Evolutionary conservation across 2,113 vertebrate species (phyloP).

Genomic region (Oryctolagus cuniculus): DNA sequence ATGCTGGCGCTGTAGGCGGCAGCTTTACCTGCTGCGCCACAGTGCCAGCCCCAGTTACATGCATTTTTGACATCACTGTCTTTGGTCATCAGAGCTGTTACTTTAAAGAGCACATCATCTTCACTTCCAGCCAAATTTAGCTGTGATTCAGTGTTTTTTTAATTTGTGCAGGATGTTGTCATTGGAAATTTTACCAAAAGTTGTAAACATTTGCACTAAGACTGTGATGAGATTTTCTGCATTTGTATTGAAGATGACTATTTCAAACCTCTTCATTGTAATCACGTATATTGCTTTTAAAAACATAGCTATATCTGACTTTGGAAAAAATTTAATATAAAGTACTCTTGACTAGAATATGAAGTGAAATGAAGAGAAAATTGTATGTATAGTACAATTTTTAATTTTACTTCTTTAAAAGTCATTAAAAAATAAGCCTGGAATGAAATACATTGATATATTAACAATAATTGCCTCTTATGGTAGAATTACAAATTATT

Average conservation of each 20-base stretch:
- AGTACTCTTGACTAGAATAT: slow-evolving; percentile 44
- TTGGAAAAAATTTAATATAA: slow-evolving; percentile 47
- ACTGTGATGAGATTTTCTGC: background rate
- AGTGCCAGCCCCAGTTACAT: too few relatives aligned
- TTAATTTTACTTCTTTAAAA: slow-evolving; percentile 17
- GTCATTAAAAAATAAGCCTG: slow-evolving; percentile 2
- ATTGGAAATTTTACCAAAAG: slow-evolving; percentile 48
- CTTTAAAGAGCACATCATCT: background rate
- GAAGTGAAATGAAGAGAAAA: slow-evolving; percentile 52
- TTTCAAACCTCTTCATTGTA: slow-evolving; percentile 3
- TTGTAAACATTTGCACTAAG: background rate
- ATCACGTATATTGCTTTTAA: background rate
- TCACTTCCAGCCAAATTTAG: slow-evolving; percentile 15
- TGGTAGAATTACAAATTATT: background rate
- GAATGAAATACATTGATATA: background rate
- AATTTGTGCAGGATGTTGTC: slow-evolving; percentile 9
- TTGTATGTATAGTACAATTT: background rate
- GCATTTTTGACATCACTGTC: background rate
- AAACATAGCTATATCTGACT: background rate
- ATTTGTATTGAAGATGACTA: background rate
- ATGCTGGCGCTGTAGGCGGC: too few relatives aligned
- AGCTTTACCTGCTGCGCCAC: too few relatives aligned
- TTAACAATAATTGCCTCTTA: slow-evolving; percentile 1
- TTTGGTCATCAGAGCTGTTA: background rate
- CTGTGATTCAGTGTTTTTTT: background rate